Conservation (phyloP, 1,140 invertebrate genomes). For the Tribolium madens region DNA sequence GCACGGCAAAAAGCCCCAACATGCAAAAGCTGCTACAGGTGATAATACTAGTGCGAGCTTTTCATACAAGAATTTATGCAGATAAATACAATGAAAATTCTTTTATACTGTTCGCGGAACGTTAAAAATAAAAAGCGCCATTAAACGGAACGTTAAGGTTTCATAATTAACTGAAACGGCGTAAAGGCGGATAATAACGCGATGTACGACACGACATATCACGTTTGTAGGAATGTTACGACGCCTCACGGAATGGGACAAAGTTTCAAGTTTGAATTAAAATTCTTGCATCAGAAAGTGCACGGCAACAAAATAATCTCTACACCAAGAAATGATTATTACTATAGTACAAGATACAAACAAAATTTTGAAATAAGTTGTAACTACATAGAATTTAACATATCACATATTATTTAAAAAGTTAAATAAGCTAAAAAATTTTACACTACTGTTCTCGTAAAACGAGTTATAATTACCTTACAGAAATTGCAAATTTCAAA, state of each 20-base stretch:
- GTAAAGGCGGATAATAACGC: constrained; percentile 1
- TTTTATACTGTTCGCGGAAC: constrained; percentile 33
- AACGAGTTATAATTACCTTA: too few species aligned
- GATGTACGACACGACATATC: background rate
- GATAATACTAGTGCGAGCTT: background rate
- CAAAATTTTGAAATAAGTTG: too few species aligned
- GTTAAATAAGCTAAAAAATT: too few species aligned
- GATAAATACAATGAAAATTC: constrained; percentile 27
- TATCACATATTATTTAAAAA: too few species aligned
- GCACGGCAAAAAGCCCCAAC: too few species aligned
- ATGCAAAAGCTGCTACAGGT: background rate
- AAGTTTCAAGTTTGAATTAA: background rate
- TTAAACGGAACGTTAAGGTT: constrained; percentile 29
- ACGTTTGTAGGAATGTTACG: background rate
- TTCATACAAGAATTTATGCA: constrained; percentile 4
- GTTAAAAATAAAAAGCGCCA: constrained; percentile 24
- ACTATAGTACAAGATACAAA: too few species aligned
- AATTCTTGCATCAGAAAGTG: too few species aligned
- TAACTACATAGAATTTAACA: too few species aligned
- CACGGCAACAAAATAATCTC: too few species aligned
- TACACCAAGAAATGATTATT: too few species aligned
- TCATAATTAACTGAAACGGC: constrained; percentile 27
- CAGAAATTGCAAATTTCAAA: too few species aligned
- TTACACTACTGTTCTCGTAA: too few species aligned
- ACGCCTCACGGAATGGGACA: background rate